phyloP scores from a whole-genome alignment of 2,113 vertebrate genomes.

The Casuarius casuarius region DNA sequence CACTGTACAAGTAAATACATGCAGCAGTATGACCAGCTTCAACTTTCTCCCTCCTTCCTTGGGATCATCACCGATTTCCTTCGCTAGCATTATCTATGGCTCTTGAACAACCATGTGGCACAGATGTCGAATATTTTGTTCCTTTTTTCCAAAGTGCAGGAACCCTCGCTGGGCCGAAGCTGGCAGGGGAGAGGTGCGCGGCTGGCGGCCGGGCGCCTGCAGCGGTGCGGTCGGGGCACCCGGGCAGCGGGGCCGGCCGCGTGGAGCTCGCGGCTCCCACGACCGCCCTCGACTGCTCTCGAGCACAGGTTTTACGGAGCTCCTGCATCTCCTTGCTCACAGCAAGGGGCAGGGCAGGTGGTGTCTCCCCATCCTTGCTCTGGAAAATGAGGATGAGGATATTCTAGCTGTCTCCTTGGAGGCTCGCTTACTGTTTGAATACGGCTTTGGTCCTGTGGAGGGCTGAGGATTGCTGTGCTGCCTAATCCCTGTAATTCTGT shows the following conservation, averaged over 20 bases:
- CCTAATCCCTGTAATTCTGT: slow-evolving; percentile 26
- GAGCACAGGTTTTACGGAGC: background rate
- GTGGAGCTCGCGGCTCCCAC: background rate
- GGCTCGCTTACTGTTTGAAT: background rate
- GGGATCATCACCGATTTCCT: background rate
- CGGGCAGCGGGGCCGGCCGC: background rate
- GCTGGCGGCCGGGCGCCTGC: background rate
- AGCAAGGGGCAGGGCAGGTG: background rate
- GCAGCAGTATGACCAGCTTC: background rate
- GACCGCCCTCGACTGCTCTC: background rate
- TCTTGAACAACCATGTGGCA: background rate
- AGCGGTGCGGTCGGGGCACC: background rate
- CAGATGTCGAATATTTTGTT: background rate
- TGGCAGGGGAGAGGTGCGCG: background rate
- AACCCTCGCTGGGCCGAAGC: background rate
- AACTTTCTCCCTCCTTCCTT: background rate
- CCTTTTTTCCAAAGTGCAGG: background rate
- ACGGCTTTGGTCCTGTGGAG: background rate
- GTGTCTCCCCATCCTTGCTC: background rate
- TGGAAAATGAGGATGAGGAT: background rate
- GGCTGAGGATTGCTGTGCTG: background rate
- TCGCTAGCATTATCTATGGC: background rate
- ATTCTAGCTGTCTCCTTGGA: background rate
- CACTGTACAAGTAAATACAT: background rate
- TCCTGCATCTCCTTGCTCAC: background rate